phyloP scores from a whole-genome alignment of 2,888 invertebrate genomes.

The Apamea epomidion region DNA sequence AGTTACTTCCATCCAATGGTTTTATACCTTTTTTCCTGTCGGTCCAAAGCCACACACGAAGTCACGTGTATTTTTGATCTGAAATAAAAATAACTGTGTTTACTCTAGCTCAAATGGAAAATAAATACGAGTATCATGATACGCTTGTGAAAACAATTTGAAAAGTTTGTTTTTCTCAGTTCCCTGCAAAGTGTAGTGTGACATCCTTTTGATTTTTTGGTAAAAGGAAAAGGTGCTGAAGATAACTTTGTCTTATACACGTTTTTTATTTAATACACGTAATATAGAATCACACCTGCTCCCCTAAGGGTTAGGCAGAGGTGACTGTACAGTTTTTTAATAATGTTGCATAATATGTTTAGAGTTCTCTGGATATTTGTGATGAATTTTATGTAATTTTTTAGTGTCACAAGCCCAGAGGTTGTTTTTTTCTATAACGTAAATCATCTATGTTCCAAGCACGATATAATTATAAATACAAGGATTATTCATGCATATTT shows the following conservation, averaged over 20 bases:
- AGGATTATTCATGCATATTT: neutral
- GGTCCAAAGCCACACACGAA: constrained; percentile 71
- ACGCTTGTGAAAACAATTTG: constrained; percentile 61
- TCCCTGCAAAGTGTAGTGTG: constrained; percentile 39
- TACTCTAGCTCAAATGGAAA: constrained; percentile 68
- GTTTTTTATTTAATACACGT: neutral
- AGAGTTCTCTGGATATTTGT: neutral
- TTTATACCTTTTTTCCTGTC: constrained; percentile 65
- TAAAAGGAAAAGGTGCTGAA: neutral
- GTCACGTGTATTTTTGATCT: constrained; percentile 71
- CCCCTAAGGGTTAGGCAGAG: neutral
- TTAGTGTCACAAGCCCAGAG: neutral
- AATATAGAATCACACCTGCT: neutral
- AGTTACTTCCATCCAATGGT: constrained; percentile 32
- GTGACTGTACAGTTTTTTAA: neutral
- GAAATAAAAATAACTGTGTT: constrained; percentile 69
- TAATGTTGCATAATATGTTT: neutral
- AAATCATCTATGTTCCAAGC: neutral
- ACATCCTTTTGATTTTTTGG: constrained; percentile 38
- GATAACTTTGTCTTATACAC: neutral
- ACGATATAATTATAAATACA: neutral
- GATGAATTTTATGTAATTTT: neutral
- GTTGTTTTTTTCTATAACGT: neutral
- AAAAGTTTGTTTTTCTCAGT: constrained; percentile 59
- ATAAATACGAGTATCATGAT: constrained; percentile 67